These are phyloP conservation scores for Drosophila kuntzei DNA, from an alignment of 2,888 invertebrate genomes.

Conservation along the genomic window DNA sequence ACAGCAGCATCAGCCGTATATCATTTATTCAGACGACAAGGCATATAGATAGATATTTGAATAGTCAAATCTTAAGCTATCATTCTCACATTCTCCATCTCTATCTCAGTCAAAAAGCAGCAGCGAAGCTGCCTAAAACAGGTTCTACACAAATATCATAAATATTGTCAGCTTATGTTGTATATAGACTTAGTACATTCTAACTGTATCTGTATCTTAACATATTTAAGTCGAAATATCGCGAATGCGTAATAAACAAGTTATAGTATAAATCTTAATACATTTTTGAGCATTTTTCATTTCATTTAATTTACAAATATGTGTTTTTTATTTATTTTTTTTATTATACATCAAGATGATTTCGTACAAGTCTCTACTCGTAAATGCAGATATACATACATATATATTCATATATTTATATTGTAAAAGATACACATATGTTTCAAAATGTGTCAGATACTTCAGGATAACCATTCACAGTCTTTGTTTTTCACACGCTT, in stretches of 20 bases:
- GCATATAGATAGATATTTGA: constrained; percentile 83
- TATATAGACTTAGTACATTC: constrained; percentile 73
- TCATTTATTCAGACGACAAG: constrained; percentile 86
- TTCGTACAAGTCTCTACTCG: constrained; percentile 54
- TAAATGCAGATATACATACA: constrained; percentile 45
- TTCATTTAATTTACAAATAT: constrained; percentile 20
- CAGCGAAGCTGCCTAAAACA: constrained; percentile 55
- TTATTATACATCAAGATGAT: constrained; percentile 58
- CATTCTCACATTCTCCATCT: constrained; percentile 23
- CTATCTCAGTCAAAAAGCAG: constrained; percentile 79
- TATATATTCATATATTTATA: constrained; percentile 34
- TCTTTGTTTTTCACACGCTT: constrained; percentile 53
- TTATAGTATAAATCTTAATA: constrained; percentile 57
- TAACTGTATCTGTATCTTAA: constrained; percentile 67
- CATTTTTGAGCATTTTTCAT: neutral
- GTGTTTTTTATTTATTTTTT: neutral
- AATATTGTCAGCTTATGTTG: constrained; percentile 70
- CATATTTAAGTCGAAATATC: constrained; percentile 66
- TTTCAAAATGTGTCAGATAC: constrained; percentile 46
- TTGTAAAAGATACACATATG: constrained; percentile 28
- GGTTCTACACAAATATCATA: constrained; percentile 68
- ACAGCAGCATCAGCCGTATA: constrained; percentile 83
- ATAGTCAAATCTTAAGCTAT: constrained; percentile 10
- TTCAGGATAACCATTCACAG: constrained; percentile 74
- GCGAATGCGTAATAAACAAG: constrained; percentile 69